Evolutionary conservation across 1,140 invertebrate species (phyloP).

Genomic region (Drosophila littoralis): DNA sequence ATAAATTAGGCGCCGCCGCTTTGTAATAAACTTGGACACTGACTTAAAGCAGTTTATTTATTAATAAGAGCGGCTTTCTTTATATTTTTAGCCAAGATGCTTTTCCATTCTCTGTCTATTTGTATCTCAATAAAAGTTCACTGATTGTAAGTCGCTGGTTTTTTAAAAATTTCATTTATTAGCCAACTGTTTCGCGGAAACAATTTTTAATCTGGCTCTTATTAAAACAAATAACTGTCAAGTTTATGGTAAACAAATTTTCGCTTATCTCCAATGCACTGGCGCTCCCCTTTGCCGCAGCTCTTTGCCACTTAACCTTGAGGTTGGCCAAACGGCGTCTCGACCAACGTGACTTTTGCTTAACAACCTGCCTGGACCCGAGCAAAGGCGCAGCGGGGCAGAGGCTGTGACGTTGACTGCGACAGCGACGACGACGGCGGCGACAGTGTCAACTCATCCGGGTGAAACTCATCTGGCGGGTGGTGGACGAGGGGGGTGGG

Average conservation of each 20-base stretch:
- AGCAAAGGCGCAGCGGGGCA: not conserved
- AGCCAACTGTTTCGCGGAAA: constrained; percentile 1
- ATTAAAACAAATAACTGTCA: constrained; percentile 47
- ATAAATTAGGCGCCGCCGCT: not conserved
- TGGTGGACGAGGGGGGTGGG: not conserved
- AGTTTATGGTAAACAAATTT: constrained; percentile 57
- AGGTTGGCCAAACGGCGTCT: constrained; percentile 38
- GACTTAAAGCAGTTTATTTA: not conserved
- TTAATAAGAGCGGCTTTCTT: too few relatives aligned
- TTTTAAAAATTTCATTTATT: constrained; percentile 2
- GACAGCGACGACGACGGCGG: not conserved
- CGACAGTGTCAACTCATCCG: constrained; percentile 67
- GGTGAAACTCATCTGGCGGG: constrained; percentile 32
- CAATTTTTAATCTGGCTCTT: constrained; percentile 40
- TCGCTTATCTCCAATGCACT: constrained; percentile 47
- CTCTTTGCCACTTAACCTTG: constrained; percentile 69
- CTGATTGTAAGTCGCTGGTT: not conserved
- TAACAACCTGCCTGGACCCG: constrained; percentile 46
- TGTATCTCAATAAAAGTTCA: not conserved
- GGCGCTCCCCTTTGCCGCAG: constrained; percentile 29
- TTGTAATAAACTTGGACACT: too few relatives aligned
- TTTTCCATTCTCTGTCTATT: too few relatives aligned
- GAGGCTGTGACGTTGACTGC: constrained; percentile 4
- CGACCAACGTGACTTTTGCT: constrained; percentile 67
- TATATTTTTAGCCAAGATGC: too few relatives aligned